Conservation (phyloP, 2,113 vertebrate species). For the Terrapene triunguis region DNA sequence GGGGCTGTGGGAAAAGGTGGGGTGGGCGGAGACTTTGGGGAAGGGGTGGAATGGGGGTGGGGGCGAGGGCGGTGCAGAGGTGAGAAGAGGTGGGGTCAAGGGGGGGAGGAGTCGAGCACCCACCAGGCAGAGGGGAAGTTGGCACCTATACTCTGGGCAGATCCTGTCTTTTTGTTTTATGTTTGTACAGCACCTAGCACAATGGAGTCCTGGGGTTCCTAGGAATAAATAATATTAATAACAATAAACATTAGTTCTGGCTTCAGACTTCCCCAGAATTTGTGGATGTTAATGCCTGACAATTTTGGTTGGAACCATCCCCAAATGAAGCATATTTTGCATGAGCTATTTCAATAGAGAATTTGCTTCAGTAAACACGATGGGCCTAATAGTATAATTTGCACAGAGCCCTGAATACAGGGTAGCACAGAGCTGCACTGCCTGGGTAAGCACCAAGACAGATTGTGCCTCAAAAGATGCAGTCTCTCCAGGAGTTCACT, state of each 20-base stretch:
- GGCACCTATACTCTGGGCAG: not conserved
- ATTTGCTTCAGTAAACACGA: not conserved
- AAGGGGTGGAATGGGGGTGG: no score
- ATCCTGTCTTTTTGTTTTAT: not conserved
- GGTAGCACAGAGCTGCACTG: not conserved
- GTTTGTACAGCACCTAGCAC: not conserved
- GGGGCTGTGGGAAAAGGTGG: no score
- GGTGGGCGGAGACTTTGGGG: no score
- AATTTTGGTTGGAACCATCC: not conserved
- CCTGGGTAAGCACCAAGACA: rapidly evolving
- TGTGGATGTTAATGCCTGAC: not conserved
- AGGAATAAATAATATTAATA: not conserved
- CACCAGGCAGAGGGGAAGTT: no score
- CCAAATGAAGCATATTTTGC: not conserved
- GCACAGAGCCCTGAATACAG: not conserved
- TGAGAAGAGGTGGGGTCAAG: no score
- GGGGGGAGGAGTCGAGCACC: no score
- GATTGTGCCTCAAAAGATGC: not conserved
- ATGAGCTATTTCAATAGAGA: not conserved
- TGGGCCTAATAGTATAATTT: not conserved
- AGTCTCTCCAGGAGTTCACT: not conserved
- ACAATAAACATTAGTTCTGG: not conserved
- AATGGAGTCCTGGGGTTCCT: not conserved
- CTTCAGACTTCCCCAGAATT: not conserved
- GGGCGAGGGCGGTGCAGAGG: no score